Evolutionary conservation across 2,113 vertebrate genomes (phyloP).

Genomic region (Anas platyrhynchos): DNA sequence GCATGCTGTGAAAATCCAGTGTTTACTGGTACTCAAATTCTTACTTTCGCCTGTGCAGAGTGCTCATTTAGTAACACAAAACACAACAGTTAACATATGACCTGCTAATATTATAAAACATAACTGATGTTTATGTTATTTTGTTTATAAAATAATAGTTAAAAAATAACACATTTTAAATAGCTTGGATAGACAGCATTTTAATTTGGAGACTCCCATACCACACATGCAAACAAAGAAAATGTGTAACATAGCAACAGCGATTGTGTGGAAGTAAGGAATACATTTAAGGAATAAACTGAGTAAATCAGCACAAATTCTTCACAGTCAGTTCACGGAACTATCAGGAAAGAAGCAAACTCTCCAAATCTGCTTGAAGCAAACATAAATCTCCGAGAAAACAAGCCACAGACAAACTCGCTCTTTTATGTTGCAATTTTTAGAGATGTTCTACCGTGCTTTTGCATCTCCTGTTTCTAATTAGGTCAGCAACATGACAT

Average conservation of each 20-base stretch:
- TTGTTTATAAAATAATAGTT: not conserved
- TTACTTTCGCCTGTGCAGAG: not conserved
- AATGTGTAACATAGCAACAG: not conserved
- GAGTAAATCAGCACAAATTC: constrained; percentile 21
- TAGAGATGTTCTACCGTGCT: not conserved
- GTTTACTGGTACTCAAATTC: constrained; percentile 20
- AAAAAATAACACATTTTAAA: not conserved
- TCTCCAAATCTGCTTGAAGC: not conserved
- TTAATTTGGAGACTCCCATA: not conserved
- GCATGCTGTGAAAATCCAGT: not conserved
- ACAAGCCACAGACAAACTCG: not conserved
- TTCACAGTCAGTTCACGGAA: constrained; percentile 15
- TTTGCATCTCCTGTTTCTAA: not conserved
- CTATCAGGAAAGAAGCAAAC: not conserved
- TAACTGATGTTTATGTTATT: not conserved
- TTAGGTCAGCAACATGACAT: not conserved
- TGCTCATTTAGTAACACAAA: constrained; percentile 12
- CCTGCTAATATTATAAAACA: not conserved
- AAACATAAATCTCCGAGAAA: not conserved
- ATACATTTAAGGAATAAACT: constrained; percentile 4
- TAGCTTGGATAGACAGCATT: not conserved
- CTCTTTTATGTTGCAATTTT: not conserved
- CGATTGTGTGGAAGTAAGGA: not conserved
- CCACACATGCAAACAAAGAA: not conserved
- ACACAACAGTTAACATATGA: not conserved